phyloP scores from a whole-genome alignment of 2,797 vertebrate species.

The Pseudocheirus occidentalis region DNA sequence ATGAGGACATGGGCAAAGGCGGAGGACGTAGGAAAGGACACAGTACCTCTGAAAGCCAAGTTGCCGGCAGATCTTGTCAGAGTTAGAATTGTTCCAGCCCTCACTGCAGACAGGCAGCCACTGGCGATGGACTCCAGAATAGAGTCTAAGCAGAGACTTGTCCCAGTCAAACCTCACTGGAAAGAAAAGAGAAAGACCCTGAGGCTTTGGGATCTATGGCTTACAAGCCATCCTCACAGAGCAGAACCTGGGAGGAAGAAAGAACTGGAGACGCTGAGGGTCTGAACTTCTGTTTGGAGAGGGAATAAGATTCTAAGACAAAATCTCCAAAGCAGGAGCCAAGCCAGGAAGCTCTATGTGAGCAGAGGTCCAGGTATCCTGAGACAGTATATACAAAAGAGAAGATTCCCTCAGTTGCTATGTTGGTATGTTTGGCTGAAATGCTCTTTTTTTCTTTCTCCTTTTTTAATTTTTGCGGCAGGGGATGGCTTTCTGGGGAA shows the following conservation, averaged over 20 bases:
- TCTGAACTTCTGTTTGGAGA: background rate
- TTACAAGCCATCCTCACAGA: background rate
- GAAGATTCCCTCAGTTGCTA: background rate
- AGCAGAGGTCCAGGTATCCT: background rate
- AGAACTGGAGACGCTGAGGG: background rate
- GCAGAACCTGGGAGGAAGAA: background rate
- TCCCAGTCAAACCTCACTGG: conserved; percentile 88
- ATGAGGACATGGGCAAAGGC: background rate
- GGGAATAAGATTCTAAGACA: background rate
- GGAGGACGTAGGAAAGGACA: background rate
- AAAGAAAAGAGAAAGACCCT: background rate
- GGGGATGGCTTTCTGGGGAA: background rate
- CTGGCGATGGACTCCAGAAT: conserved; percentile 83
- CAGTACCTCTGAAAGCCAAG: conserved; percentile 90
- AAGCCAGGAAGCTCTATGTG: background rate
- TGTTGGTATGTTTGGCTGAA: background rate
- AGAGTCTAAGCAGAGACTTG: conserved; percentile 86
- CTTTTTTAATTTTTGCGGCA: background rate
- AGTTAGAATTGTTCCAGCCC: conserved; percentile 83
- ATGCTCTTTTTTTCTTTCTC: background rate
- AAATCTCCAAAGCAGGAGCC: background rate
- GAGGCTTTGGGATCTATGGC: background rate
- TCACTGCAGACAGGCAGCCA: conserved; percentile 91
- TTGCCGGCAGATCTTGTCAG: conserved; percentile 88
- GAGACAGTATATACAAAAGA: background rate